Evolutionary conservation across 2,113 vertebrate species (phyloP), one percentile per base, ranked within the genome.

Genomic region (Pardalotus punctatus): DNA sequence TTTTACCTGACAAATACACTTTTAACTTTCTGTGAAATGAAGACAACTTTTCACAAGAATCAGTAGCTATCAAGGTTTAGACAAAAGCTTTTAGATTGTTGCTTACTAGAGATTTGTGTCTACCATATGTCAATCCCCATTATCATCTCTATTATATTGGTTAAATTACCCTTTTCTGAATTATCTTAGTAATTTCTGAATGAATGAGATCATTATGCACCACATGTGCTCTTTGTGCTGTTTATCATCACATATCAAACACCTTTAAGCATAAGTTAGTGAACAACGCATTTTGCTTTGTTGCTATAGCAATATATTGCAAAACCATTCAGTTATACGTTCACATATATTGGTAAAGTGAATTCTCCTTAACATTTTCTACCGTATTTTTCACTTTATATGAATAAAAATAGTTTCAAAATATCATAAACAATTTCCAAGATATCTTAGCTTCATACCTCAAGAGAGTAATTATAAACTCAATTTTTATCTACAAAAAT

Each of bases 81-180:
- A 50, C 9, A 67, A 57, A 72, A 40, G 1, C 1, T 10, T 65
- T 61, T 56, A 0, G 0, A 13, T 57, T 16, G 15, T 28, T 64
- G 11, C 11, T 70, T 74, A 14, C 6, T 18, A 28, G 10, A 74
- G 10, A 45, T 74, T 70, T 60, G 9, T 64, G 29, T 36, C 40
- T 61, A 36, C 12, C 3, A 14, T n/a, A 36, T 2, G 11, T 51
- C 43, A 54, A 8, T 65, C 6, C 14, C 33, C 51, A 31, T 65
- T 79, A 64, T 15, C 10, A 22, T 22, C 12, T 36, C 2, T 24
- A 13, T 38, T 47, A 13, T 28, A 24, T 10, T 51, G 13, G 7
- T 48, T 77, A 28, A 62, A 81, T 53, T 67, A n/a, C 5, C 38
- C 14, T 67, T 54, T 67, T 67, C 13, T 48, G 10, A 15, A 42